phyloP scores from a whole-genome alignment of 2,888 invertebrate genomes.

The Tetragonula carbonaria region DNA sequence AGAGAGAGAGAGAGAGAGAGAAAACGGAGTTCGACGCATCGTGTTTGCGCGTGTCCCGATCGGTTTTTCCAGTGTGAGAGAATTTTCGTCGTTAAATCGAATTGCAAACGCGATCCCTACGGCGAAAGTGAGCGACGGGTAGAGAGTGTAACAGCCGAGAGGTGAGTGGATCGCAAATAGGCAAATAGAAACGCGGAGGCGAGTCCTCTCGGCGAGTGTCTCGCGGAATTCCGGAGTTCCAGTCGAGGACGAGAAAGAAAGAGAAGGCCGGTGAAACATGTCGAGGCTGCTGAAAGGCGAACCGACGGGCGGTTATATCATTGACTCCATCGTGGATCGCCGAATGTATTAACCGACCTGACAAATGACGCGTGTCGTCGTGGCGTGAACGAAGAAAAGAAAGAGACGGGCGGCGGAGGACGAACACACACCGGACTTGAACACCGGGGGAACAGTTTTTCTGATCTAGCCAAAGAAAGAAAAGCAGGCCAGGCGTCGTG shows the following conservation, averaged over 20 bases:
- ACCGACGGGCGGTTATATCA: slow-evolving; percentile 75
- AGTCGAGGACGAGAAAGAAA: slow-evolving; percentile 52
- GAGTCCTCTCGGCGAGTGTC: slow-evolving; percentile 2
- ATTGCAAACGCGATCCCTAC: slow-evolving; percentile 20
- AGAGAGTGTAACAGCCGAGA: neutral
- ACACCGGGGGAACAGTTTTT: slow-evolving; percentile 50
- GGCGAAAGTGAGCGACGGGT: slow-evolving; percentile 40
- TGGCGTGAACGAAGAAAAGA: slow-evolving; percentile 39
- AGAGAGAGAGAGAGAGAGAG: neutral
- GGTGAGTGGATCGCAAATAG: slow-evolving; percentile 16
- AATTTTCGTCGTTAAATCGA: slow-evolving; percentile 4
- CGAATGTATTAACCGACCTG: slow-evolving; percentile 69
- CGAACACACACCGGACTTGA: slow-evolving; percentile 44
- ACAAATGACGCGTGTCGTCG: slow-evolving; percentile 67
- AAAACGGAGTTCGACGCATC: slow-evolving; percentile 10
- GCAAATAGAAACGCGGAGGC: slow-evolving; percentile 13
- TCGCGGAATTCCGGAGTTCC: slow-evolving; percentile 8
- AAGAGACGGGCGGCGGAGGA: slow-evolving; percentile 57
- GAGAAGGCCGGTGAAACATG: slow-evolving; percentile 66
- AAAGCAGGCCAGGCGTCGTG: slow-evolving; percentile 64
- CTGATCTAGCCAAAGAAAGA: slow-evolving; percentile 45
- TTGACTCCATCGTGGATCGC: slow-evolving; percentile 71
- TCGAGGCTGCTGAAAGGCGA: slow-evolving; percentile 72
- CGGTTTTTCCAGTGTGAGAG: slow-evolving; percentile 29
- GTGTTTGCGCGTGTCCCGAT: slow-evolving; percentile 19